phyloP scores from a whole-genome alignment of 2,113 vertebrate genomes.

The Hemibagrus wyckioides region DNA sequence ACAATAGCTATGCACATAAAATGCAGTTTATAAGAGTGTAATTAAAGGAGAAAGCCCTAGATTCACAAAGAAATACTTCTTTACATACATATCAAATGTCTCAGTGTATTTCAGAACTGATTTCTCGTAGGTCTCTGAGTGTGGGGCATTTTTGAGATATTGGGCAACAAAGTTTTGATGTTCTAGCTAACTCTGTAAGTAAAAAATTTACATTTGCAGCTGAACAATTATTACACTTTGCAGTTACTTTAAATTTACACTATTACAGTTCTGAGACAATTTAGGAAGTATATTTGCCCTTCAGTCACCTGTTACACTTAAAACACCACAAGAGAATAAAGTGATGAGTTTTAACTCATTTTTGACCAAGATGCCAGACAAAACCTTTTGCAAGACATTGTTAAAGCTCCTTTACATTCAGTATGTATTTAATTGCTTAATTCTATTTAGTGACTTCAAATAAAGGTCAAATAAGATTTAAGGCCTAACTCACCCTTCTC shows the following conservation, averaged over 20 bases:
- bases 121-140: too few species aligned
- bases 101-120: background rate
- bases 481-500: constrained; percentile 74
- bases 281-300: background rate
- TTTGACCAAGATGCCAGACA: background rate
- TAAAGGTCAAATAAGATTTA: background rate
- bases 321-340: too few species aligned
- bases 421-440: background rate
- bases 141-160: too few species aligned
- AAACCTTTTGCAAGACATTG: background rate
- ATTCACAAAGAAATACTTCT: background rate
- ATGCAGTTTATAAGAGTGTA: background rate
- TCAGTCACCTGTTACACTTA: background rate
- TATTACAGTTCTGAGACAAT: too few species aligned
- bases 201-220: background rate
- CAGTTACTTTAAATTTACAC: too few species aligned
- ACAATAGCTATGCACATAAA: background rate
- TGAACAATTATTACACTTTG: background rate
- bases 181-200: background rate
- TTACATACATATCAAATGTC: too few species aligned
- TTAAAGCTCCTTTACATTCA: background rate
- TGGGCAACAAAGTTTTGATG: background rate
- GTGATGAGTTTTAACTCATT: too few species aligned
- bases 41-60: background rate
- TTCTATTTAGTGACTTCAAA: background rate